Base-by-base conservation (phyloP, 1,140 invertebrate species). In the Euwallacea similis region DNA sequence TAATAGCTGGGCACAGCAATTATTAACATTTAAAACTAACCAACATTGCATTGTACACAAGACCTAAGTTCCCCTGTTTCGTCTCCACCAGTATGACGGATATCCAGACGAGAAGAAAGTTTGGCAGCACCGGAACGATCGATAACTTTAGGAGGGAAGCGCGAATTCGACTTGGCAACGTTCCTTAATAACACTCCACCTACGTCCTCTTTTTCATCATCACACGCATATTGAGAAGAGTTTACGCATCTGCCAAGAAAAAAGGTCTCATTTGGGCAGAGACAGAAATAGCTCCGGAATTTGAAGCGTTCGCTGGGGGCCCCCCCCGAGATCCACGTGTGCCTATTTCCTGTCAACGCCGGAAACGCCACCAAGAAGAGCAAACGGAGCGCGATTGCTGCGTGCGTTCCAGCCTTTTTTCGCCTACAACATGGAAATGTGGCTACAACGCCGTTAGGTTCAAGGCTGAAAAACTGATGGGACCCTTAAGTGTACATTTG, bases 291-390 rank as follows among this genome's bases (percentile, higher is more conserved):
- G 21, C 21, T 33, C 43, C 62, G 33, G 62, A 46, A 13, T 50
- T 33, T 33, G 21, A 33, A 33, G 62, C 33, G 55, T 54, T 71
- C 71, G 71, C 74, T 43, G 67, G 72, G 72, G 72, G 72, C 55
- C 67, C 54, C 54, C 16, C 54, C 16, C 8, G 16, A 56, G 59
- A 72, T 75, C 75, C 76, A 76, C 75, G 76, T 78, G 76, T 66
- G 63, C 63, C 69, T 61, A 71, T 70, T 78, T 78, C 76, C 76
- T 75, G 76, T 73, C 71, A 66, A 59, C 74, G 59, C 53, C 72
- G 69, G 69, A 71, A 64, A 71, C 74, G 76, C 73, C 68, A 56
- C 47, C 62, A 42, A 58, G 50, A 72, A 74, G 66, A 69, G 63
- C 47, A 11, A 11, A 41, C 21, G 21, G 21, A 33, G 21, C 21